Evolutionary conservation across 2,797 vertebrate genomes (phyloP), one percentile per base, ranked within the genome.

Genomic region (Enteromius trimaculatus): DNA sequence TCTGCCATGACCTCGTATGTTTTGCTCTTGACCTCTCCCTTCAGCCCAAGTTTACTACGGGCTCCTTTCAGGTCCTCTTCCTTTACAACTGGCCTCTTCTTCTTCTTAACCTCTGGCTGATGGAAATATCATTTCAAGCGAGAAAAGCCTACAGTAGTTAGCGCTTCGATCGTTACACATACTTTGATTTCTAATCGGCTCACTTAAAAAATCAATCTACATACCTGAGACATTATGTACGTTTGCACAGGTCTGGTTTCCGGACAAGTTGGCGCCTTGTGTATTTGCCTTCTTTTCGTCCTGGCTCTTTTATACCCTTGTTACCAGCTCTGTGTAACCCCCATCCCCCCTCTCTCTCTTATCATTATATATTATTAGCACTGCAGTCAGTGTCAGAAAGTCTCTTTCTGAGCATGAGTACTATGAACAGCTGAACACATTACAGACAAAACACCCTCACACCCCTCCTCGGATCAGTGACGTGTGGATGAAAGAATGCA

Each of bases 1-100:
- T 98, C 94, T 79, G 87, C 93, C 96, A 99, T 97, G 92, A 99
- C 97, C 92, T 98, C 96, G 91, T 98, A 99, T 51, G 98, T 99
- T 91, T 99, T 99, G 87, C 97, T 98, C 92, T 97, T 97, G 87
- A 97, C 95, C 80, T 96, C 96, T 75, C 96, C 96, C 92, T 97
- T 97, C 88, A 95, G 93, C 37, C 93, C 82, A 84, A 99, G 95
- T 80, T 96, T 98, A 90, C 93, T 93, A 88, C 95, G 96, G n/a
- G 97, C 97, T 89, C 96, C 97, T 89, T 97, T 98, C 85, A 99
- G 92, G 90, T 99, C 97, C 92, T 99, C 97, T 86, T 95, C 97
- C 90, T 97, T 98, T 92, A 98, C 90, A 1, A 95, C 94, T 62
- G 98, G 97, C 13, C 96, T 96, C 90, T 98, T 99, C 95, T 98